Evolutionary conservation across 37 sponge, comb jelly and placozoan genomes (phyloP).

Genomic region (Theonella swinhoei): DNA sequence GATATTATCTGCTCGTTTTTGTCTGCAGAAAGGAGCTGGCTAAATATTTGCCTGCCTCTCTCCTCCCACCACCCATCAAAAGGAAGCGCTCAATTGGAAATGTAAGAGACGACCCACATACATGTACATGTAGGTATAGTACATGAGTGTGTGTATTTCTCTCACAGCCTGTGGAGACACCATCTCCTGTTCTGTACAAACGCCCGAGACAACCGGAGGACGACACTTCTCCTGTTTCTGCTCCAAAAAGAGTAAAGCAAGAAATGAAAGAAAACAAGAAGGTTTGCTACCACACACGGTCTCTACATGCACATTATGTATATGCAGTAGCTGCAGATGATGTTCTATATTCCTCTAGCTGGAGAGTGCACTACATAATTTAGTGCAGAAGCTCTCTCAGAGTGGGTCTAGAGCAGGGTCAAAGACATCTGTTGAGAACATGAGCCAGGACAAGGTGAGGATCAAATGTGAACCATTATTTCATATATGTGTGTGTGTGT

Average conservation of each 20-base stretch:
- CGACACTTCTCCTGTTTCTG: not conserved
- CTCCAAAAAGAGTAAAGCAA: not conserved
- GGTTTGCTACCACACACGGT: not conserved
- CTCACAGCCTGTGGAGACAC: slow-evolving; percentile 42
- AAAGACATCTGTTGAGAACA: not conserved
- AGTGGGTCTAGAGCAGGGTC: not conserved
- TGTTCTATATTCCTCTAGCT: not conserved
- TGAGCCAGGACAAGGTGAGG: not conserved
- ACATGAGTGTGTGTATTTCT: too few species aligned
- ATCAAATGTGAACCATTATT: too few species aligned
- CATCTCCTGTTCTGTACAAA: slow-evolving; percentile 32
- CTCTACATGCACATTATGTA: not conserved
- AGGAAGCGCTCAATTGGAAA: slow-evolving; percentile 20
- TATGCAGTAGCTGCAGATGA: not conserved
- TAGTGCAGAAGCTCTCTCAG: not conserved
- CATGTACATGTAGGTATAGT: not conserved
- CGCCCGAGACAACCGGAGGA: not conserved
- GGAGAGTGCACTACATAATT: not conserved
- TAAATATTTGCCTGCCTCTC: slow-evolving; percentile 63
- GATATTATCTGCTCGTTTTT: too few species aligned
- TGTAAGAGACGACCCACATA: not conserved
- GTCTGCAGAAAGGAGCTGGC: slow-evolving; percentile 59
- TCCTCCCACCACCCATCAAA: slow-evolving; percentile 45
- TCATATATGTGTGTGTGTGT: not conserved
- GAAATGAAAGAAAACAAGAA: not conserved